phyloP scores from a whole-genome alignment of 1,140 invertebrate genomes.

The Samia ricini region DNA sequence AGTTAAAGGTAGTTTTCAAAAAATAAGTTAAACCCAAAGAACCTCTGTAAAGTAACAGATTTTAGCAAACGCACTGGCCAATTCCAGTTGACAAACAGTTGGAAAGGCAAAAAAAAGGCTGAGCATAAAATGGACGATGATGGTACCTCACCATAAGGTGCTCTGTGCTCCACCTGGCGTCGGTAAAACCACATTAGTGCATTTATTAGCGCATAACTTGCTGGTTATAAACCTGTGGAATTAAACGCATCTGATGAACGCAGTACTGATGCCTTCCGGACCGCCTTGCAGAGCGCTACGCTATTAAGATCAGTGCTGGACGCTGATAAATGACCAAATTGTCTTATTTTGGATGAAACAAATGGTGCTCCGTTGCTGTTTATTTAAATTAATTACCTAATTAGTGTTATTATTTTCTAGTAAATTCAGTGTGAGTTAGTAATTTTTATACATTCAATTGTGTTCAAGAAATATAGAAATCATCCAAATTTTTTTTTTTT shows the following conservation, averaged over 20 bases:
- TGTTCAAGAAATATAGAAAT: too few relatives aligned
- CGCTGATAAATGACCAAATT: conserved; percentile 91
- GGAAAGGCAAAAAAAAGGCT: conserved; percentile 63
- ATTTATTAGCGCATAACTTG: conserved; percentile 92
- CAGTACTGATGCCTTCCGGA: conserved; percentile 89
- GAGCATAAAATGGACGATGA: conserved; percentile 83
- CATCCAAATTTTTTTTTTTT: too few relatives aligned
- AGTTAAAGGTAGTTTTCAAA: conserved; percentile 77
- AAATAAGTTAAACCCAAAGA: conserved; percentile 74
- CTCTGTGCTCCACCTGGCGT: conserved; percentile 90
- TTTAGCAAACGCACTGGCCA: conserved; percentile 77
- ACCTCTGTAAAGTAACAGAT: conserved; percentile 63
- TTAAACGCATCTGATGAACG: conserved; percentile 96
- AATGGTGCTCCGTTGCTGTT: too few relatives aligned
- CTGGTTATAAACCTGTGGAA: conserved; percentile 92
- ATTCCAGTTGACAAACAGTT: conserved; percentile 55
- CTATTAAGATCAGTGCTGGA: conserved; percentile 94
- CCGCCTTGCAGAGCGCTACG: conserved; percentile 90
- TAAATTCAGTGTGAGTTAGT: too few relatives aligned
- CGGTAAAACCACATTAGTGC: conserved; percentile 97
- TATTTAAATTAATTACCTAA: too few relatives aligned
- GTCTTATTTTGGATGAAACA: conserved; percentile 90
- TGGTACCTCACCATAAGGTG: conserved; percentile 81
- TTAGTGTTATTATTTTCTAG: too few relatives aligned
- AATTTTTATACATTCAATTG: too few relatives aligned